Evolutionary conservation across 2,113 vertebrate genomes (phyloP).

Genomic region (Notechis scutatus): DNA sequence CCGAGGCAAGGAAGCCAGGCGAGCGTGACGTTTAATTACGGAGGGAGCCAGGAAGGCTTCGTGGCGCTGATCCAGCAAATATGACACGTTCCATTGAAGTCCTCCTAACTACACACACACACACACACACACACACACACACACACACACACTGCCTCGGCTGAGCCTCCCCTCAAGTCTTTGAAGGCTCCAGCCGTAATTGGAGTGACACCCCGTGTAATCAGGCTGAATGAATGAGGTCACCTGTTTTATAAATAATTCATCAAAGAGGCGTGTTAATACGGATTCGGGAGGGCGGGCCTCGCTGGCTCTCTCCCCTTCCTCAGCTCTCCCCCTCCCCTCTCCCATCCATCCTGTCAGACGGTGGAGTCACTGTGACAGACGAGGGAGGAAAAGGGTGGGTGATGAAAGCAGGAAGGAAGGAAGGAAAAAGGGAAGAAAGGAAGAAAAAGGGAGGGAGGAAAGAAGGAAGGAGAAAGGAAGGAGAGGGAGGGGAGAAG

Average conservation of each 20-base stretch:
- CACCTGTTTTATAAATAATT: conserved; percentile 58
- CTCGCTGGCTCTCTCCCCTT: not conserved
- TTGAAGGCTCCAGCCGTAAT: conserved; percentile 2
- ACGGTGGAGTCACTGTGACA: not conserved
- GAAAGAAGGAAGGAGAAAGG: too few species aligned
- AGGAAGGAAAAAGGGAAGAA: not conserved
- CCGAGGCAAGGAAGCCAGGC: not conserved
- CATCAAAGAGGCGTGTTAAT: not conserved
- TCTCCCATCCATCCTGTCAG: accelerated
- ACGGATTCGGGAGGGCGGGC: not conserved
- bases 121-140: too few species aligned
- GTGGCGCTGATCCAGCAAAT: not conserved
- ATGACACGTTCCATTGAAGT: not conserved
- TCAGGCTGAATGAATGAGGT: conserved; percentile 67
- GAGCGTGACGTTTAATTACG: not conserved
- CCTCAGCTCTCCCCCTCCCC: not conserved
- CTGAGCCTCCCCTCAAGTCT: not conserved
- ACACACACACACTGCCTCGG: not conserved
- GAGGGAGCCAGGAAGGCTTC: accelerated
- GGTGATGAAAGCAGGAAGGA: not conserved
- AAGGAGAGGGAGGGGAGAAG: too few species aligned
- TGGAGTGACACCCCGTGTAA: conserved; percentile 57
- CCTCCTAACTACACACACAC: not conserved
- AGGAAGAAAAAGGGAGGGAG: too few species aligned
- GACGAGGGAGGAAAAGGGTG: accelerated